A percentile compares a stretch with the other conserved stretches of the same genome.
Conservation (phyloP, 2,888 invertebrate species). For the Abrostola triplasia region DNA sequence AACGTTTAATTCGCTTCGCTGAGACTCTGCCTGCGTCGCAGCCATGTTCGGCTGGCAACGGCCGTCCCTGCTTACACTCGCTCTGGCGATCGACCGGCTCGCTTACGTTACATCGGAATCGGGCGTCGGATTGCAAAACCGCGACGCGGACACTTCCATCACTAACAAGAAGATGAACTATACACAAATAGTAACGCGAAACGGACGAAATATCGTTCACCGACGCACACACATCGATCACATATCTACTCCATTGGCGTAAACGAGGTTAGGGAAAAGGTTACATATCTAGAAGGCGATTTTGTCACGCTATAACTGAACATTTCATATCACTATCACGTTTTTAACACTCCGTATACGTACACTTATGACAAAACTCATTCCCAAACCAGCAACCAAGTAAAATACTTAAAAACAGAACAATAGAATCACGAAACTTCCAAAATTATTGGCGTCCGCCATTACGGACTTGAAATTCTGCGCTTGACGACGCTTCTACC, state of each 20-base stretch:
- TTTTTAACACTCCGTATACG: conserved; percentile 75
- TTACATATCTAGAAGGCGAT: conserved; percentile 90
- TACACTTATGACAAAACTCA: conserved; percentile 80
- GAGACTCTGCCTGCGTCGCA: conserved; percentile 95
- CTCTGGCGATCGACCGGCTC: conserved; percentile 88
- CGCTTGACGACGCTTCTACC: conserved; percentile 87
- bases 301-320: conserved; percentile 86
- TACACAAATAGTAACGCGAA: conserved; percentile 83
- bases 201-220: conserved; percentile 90
- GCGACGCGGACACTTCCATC: conserved; percentile 88
- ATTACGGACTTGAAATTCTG: conserved; percentile 87
- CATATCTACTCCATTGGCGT: conserved; percentile 93
- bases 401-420: conserved; percentile 82
- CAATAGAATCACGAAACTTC: conserved; percentile 88
- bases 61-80: conserved; percentile 89
- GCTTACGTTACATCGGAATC: conserved; percentile 89
- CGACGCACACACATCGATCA: conserved; percentile 92
- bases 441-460: conserved; percentile 88
- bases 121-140: conserved; percentile 87
- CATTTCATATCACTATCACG: conserved; percentile 86
- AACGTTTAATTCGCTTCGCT: conserved; percentile 92
- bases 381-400: conserved; percentile 73
- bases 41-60: conserved; percentile 92
- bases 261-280: conserved; percentile 93
- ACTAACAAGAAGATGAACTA: conserved; percentile 82